Conservation (phyloP, 2,888 invertebrate species). For the Drosophila gaucha region DNA sequence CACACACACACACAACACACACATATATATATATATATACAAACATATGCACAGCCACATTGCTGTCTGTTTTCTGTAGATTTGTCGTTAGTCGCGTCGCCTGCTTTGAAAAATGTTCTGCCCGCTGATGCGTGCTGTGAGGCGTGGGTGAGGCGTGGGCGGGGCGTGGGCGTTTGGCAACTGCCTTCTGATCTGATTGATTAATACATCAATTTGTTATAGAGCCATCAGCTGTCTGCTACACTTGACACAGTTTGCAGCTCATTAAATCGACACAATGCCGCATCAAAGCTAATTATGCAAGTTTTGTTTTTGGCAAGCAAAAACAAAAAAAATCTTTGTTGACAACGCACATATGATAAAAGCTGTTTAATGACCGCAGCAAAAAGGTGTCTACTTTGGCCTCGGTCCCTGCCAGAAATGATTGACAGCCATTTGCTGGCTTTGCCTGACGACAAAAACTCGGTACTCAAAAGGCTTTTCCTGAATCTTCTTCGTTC, state of each 20-base stretch:
- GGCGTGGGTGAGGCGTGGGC: too few relatives aligned
- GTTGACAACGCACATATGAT: constrained; percentile 61
- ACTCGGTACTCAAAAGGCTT: neutral
- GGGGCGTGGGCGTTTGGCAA: constrained; percentile 1
- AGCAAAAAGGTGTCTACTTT: constrained; percentile 20
- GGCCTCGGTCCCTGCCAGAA: constrained; percentile 12
- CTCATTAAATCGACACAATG: constrained; percentile 78
- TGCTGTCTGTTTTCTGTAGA: constrained; percentile 19
- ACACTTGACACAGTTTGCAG: constrained; percentile 77
- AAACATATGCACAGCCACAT: constrained; percentile 37
- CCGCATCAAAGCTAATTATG: constrained; percentile 78
- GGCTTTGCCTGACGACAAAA: neutral
- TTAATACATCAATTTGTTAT: constrained; percentile 80
- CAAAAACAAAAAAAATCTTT: neutral
- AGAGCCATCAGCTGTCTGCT: constrained; percentile 66
- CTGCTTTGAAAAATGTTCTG: constrained; percentile 54
- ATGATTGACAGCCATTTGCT: constrained; percentile 24
- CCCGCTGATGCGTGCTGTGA: constrained; percentile 16
- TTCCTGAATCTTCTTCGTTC: neutral
- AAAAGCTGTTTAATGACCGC: constrained; percentile 60
- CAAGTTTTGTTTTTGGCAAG: constrained; percentile 49
- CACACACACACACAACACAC: constrained; percentile 17
- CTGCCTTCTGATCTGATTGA: constrained; percentile 65
- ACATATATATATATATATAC: neutral
- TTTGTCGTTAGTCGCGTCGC: constrained; percentile 52